Evolutionary conservation across 2,888 invertebrate genomes (phyloP).

Genomic region (Andrena camellia): DNA sequence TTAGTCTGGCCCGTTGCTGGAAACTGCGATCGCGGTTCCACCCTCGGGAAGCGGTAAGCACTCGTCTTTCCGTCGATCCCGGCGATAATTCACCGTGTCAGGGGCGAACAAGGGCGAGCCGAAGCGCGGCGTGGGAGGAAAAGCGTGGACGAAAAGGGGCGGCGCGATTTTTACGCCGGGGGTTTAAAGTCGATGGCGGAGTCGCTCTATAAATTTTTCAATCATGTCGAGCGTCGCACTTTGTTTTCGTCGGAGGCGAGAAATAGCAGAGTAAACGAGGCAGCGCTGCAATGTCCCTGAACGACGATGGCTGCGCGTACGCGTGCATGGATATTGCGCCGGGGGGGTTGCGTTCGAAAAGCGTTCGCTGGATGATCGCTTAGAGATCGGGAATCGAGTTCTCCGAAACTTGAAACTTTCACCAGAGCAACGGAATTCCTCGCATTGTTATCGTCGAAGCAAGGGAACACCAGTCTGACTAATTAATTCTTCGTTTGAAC

Average conservation of each 20-base stretch:
- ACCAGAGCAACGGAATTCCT: no score
- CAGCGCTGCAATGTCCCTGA: neutral
- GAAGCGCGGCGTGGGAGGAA: neutral
- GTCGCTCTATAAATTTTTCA: slow-evolving; percentile 37
- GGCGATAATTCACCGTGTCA: slow-evolving; percentile 16
- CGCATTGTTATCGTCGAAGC: no score
- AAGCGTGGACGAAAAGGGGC: neutral
- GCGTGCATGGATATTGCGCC: neutral
- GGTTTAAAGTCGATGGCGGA: slow-evolving; percentile 19
- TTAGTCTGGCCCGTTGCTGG: neutral
- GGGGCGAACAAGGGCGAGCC: neutral
- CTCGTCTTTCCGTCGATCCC: slow-evolving; percentile 1
- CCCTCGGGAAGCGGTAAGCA: neutral
- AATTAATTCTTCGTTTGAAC: no score
- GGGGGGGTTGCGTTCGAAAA: no score
- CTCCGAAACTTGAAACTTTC: no score
- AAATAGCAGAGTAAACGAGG: neutral
- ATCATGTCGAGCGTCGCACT: neutral
- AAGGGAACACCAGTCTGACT: no score
- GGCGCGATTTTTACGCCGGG: neutral
- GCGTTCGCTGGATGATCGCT: no score
- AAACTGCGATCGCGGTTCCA: neutral
- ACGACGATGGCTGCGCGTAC: neutral
- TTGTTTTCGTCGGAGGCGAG: neutral
- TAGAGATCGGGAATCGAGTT: no score